Base-by-base conservation (phyloP, 2,888 invertebrate genomes). In the Stomorhina lunata region DNA sequence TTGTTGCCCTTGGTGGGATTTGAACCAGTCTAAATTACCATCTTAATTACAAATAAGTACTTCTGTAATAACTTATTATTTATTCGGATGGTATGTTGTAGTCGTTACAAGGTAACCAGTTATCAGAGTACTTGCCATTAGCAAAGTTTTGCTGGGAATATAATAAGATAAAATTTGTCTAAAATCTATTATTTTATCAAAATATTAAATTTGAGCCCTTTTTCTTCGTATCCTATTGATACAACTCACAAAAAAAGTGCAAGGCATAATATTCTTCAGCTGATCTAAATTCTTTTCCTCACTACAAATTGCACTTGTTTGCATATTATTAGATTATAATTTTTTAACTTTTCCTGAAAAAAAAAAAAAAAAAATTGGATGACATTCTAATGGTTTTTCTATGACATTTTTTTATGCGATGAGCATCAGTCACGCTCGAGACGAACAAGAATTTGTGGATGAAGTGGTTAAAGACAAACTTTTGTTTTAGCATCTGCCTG, bases 401-500 rank as follows among this genome's bases (percentile, higher is more conserved):
- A 32, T 32, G 34, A 20, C 9, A 43, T 40, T 61, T 61, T 40
- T 25, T n/a, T n/a, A n/a, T n/a, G n/a, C n/a, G n/a, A n/a, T 10
- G 15, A 34, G 12, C 37, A 34, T 17, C 17, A 17, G 10, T 27
- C n/a, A 6, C n/a, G n/a, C n/a, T 59, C 43, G 6, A 29, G 25
- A 10, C 12, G 25, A 10, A 40, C 20, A 43, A 10, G 6, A 20
- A 20, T 9, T 34, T 29, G 29, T 15, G 2, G 22, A 48, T 17
- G 25, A 6, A 45, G 29, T 66, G n/a, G 50, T 25, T 66, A 37
- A 43, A 53, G 50, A 66, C 53, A 66, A 66, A 50, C 34, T 66
- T 66, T 66, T 37, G 15, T 34, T 50, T 34, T 66, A 50, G 22
- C 34, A 9, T 66, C 15, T 22, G 20, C 2, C 2, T 4, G 17